A percentile compares a stretch with the other conserved stretches of the same genome.
phyloP scores from a whole-genome alignment of 2,888 invertebrate species.

The Oligia strigilis region DNA sequence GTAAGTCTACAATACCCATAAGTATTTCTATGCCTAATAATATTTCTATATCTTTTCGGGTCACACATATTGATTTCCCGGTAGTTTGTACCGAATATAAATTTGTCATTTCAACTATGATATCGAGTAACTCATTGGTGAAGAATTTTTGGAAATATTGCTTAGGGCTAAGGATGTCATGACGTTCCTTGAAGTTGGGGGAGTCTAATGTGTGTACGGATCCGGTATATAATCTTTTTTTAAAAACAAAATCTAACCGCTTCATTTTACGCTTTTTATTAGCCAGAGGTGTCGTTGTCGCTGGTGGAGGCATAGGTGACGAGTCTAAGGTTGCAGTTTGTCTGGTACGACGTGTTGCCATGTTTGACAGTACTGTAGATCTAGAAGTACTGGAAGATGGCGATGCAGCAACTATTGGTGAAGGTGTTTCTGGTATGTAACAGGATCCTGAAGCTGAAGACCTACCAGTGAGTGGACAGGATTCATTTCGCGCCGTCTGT shows the following conservation, averaged over 20 bases:
- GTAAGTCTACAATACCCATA: conserved; percentile 5
- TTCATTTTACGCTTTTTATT: conserved; percentile 25
- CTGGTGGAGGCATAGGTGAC: conserved; percentile 25
- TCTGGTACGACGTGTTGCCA: conserved; percentile 18
- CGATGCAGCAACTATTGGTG: conserved; percentile 21
- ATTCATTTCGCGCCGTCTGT: conserved; percentile 18
- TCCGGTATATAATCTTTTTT: conserved; percentile 26
- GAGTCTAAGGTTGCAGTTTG: conserved; percentile 12
- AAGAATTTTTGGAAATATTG: conserved; percentile 30
- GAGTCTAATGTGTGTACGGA: conserved; percentile 9
- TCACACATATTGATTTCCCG: conserved; percentile 6
- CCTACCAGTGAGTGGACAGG: conserved; percentile 21
- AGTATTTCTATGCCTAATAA: background rate
- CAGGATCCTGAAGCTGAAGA: conserved; percentile 13
- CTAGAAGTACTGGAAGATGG: conserved; percentile 17
- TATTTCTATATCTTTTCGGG: conserved; percentile 1
- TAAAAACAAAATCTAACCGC: conserved; percentile 28
- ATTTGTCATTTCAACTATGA: conserved; percentile 26
- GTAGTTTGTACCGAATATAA: conserved; percentile 23
- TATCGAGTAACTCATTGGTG: background rate
- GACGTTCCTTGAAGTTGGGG: conserved; percentile 9
- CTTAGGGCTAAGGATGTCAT: conserved; percentile 12
- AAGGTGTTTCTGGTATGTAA: conserved; percentile 26
- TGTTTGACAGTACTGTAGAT: conserved; percentile 3
- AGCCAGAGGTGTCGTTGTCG: conserved; percentile 17